Percentiles rank a stretch among this genome's conserved stretches.
Evolutionary conservation across 92 coral and sea anemone species (phyloP).

Genomic region (Heliopora coerulea): DNA sequence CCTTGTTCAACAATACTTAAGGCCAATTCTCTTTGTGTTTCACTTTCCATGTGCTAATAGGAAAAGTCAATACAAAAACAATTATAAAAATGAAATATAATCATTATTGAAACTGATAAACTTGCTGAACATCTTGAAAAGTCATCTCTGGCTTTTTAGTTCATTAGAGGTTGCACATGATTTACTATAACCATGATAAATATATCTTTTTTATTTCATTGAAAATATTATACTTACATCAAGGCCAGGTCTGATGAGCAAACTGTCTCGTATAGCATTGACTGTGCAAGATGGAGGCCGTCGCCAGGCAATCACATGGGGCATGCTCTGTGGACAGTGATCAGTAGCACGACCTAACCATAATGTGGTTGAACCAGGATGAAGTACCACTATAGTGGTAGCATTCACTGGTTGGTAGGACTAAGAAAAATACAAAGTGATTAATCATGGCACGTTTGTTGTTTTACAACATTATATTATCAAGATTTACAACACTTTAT

Average conservation of each 20-base stretch:
- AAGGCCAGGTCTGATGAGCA: conserved; percentile 77
- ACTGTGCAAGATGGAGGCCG: conserved; percentile 56
- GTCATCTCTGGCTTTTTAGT: no score
- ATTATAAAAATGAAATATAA: not conserved
- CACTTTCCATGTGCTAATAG: conserved; percentile 71
- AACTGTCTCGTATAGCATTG: conserved; percentile 52
- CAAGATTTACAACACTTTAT: no score
- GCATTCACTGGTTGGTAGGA: conserved; percentile 81
- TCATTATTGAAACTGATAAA: no score
- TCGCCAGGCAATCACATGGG: conserved; percentile 91
- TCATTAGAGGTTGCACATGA: no score
- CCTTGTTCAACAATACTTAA: conserved; percentile 98
- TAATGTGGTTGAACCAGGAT: conserved; percentile 92
- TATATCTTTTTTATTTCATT: no score
- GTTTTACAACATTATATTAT: no score
- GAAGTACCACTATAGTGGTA: conserved; percentile 83
- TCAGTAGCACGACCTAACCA: conserved; percentile 99
- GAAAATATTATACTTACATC: conserved; percentile 54
- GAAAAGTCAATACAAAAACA: not conserved
- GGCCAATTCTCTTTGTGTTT: conserved; percentile 89
- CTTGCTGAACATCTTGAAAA: no score
- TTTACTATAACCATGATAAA: no score
- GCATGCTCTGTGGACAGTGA: conserved; percentile 87
- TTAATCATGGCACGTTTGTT: no score
- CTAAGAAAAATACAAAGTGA: not conserved